Evolutionary conservation across 92 coral and sea anemone species (phyloP).

Genomic region (Phenganax stokvisi): DNA sequence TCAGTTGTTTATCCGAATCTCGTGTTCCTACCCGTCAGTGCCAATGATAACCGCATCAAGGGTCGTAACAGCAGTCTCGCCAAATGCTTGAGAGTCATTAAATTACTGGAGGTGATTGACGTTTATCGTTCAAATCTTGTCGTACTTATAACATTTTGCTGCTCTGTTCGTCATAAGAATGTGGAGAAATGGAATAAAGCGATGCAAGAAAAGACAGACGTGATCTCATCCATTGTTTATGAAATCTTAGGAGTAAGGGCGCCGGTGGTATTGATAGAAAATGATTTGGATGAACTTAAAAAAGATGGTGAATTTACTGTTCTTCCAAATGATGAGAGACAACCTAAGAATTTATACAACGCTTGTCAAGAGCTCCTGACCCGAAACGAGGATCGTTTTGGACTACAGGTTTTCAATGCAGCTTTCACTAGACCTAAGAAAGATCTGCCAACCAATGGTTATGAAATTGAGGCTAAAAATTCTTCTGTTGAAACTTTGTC

Average conservation of each 20-base stretch:
- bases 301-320: conserved; percentile 3
- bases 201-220: conserved; percentile 12
- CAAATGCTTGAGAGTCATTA: conserved; percentile 10
- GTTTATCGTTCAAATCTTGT: not conserved
- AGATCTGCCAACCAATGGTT: not conserved
- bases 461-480: conserved; percentile 1
- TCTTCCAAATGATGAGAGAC: conserved; percentile 10
- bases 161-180: conserved; percentile 2
- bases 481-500: not conserved
- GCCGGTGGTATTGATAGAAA: conserved; percentile 18
- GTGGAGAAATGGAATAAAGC: conserved; percentile 15
- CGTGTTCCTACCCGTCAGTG: conserved; percentile 6
- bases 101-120: conserved; percentile 4
- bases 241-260: conserved; percentile 2
- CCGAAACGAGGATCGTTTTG: conserved; percentile 1
- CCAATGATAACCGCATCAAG: not conserved
- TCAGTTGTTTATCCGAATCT: conserved; percentile 9
- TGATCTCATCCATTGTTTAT: not conserved
- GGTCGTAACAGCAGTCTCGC: not conserved
- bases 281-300: not conserved
- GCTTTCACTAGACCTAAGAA: not conserved
- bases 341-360: conserved; percentile 16
- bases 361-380: conserved; percentile 6
- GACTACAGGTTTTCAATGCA: conserved; percentile 1
- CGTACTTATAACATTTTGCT: conserved; percentile 15